phyloP scores from a whole-genome alignment of 2,797 vertebrate genomes.

The Odontamblyopus rebecca region DNA sequence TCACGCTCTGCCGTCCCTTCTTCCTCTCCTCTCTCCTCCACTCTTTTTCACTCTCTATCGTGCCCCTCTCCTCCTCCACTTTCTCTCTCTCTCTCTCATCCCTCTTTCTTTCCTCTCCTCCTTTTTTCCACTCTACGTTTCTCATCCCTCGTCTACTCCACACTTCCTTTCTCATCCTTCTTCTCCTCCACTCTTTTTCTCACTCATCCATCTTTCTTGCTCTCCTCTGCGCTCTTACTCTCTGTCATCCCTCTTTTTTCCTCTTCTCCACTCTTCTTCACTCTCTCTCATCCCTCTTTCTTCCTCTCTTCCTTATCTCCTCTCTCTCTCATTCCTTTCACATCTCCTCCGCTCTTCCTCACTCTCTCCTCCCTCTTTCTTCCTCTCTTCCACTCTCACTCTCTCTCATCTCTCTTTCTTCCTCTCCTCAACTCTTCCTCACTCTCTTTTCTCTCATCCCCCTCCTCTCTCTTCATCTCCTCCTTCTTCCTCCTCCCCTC shows the following conservation, averaged over 20 bases:
- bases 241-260: constrained; percentile 13
- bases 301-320: too few species aligned
- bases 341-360: too few species aligned
- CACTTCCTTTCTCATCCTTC: constrained; percentile 61
- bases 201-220: too few species aligned
- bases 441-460: constrained; percentile 68
- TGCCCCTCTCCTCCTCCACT: constrained; percentile 56
- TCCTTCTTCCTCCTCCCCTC: constrained; percentile 36
- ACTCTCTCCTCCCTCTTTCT: too few species aligned
- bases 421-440: constrained; percentile 55
- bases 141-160: constrained; percentile 18
- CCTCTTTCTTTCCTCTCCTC: constrained; percentile 53
- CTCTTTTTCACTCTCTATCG: neutral
- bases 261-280: too few species aligned
- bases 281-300: too few species aligned
- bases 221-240: constrained; percentile 26
- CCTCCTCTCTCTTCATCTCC: constrained; percentile 60
- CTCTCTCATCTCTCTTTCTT: constrained; percentile 70
- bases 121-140: constrained; percentile 37
- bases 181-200: constrained; percentile 45
- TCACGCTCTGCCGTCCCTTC: constrained; percentile 7
- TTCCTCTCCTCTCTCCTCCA: too few species aligned
- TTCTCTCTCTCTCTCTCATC: too few species aligned
- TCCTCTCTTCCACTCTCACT: constrained; percentile 35
- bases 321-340: too few species aligned